Percentiles rank a stretch among this genome's conserved stretches.
phyloP scores from a whole-genome alignment of 2,888 invertebrate genomes.

The Coenonympha arcania region DNA sequence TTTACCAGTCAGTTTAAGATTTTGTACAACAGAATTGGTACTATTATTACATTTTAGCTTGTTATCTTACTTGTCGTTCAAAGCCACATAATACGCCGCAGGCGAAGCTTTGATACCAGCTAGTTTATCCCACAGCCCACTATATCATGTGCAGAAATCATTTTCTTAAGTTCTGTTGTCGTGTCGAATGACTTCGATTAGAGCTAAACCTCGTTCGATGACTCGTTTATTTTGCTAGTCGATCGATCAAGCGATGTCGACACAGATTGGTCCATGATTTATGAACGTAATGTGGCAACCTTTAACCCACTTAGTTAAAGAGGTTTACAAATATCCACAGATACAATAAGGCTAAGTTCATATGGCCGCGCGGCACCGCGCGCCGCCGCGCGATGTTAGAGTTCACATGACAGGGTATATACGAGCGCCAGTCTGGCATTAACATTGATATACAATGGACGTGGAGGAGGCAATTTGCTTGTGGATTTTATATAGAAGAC shows the following conservation, averaged over 20 bases:
- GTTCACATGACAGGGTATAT: no score
- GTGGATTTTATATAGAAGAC: no score
- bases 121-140: no score
- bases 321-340: constrained; percentile 17
- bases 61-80: neutral
- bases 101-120: no score
- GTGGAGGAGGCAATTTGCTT: no score
- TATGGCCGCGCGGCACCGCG: no score
- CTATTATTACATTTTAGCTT: neutral
- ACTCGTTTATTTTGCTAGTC: constrained; percentile 45
- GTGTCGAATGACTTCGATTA: constrained; percentile 36
- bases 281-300: constrained; percentile 36
- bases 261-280: constrained; percentile 47
- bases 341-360: no score
- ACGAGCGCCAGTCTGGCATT: no score
- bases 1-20: no score
- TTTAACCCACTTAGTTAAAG: constrained; percentile 32
- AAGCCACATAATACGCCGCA: neutral
- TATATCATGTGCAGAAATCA: neutral
- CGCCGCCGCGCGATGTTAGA: no score
- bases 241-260: constrained; percentile 50
- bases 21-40: no score
- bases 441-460: no score
- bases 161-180: constrained; percentile 11
- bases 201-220: constrained; percentile 37